Percentiles rank a stretch among this genome's conserved stretches.
Evolutionary conservation across 2,113 vertebrate genomes (phyloP).

Genomic region (Xiphophorus couchianus): DNA sequence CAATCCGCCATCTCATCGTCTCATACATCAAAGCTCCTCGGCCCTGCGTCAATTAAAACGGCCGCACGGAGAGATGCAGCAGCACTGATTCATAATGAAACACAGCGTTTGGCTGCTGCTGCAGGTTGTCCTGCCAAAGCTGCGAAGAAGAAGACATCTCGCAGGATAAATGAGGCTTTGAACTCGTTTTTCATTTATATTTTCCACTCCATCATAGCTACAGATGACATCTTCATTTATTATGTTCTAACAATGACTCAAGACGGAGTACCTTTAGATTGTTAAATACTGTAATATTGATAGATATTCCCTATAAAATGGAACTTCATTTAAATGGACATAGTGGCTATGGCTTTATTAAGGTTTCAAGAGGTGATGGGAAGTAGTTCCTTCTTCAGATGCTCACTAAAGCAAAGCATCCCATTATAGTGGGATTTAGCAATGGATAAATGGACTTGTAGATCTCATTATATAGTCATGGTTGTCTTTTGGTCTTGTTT

Average conservation of each 20-base stretch:
- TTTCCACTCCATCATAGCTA: not conserved
- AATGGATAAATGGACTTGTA: constrained; percentile 3
- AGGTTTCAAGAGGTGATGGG: not conserved
- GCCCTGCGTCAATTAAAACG: constrained; percentile 54
- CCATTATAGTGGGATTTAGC: not conserved
- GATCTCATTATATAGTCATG: constrained; percentile 7
- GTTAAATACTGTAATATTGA: constrained; percentile 5
- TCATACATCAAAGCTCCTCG: constrained; percentile 54
- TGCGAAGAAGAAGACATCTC: constrained; percentile 27
- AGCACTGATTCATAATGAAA: constrained; percentile 67
- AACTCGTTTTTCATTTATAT: not conserved
- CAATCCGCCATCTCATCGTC: constrained; percentile 32
- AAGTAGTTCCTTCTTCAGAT: not conserved
- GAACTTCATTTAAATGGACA: not conserved
- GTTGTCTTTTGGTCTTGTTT: not conserved
- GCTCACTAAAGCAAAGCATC: not conserved
- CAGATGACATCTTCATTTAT: constrained; percentile 17
- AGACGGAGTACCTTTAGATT: not conserved
- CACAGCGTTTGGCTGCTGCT: constrained; percentile 48
- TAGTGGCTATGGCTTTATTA: not conserved
- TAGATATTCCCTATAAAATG: not conserved
- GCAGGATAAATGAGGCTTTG: constrained; percentile 25
- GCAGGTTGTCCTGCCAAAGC: constrained; percentile 45
- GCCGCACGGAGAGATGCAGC: constrained; percentile 22
- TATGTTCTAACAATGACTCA: not conserved